phyloP scores from a whole-genome alignment of 2,888 invertebrate species.

The Dysmachus trigonus region DNA sequence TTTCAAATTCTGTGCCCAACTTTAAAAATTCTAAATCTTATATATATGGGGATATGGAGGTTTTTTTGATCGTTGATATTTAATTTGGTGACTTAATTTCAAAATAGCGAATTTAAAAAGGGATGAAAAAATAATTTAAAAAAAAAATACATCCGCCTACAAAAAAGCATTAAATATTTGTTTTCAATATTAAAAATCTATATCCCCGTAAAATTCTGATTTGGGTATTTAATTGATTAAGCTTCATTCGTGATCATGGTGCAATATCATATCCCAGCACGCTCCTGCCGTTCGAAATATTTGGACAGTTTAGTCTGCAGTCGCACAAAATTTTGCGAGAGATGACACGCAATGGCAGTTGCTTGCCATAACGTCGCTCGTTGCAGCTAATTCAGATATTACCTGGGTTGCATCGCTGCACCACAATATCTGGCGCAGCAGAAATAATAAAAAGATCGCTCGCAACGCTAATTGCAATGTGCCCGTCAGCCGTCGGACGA shows the following conservation, averaged over 20 bases:
- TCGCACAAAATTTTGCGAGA: background rate
- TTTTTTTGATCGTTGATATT: too few relatives aligned
- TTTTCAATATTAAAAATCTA: background rate
- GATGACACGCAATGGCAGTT: conserved; percentile 9
- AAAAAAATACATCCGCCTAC: too few relatives aligned
- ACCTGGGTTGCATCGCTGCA: background rate
- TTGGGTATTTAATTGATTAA: background rate
- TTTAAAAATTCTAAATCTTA: too few relatives aligned
- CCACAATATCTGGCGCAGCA: background rate
- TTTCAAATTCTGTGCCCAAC: too few relatives aligned
- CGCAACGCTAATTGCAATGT: background rate
- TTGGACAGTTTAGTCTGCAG: background rate
- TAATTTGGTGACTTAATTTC: too few relatives aligned
- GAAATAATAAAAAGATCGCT: background rate
- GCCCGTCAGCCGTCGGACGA: background rate
- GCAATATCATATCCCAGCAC: background rate
- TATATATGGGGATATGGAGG: too few relatives aligned
- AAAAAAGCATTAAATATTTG: too few relatives aligned
- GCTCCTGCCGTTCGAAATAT: background rate
- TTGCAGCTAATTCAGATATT: background rate
- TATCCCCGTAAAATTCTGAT: background rate
- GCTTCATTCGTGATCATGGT: background rate
- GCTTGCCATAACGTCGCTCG: background rate
- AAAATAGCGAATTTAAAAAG: too few relatives aligned
- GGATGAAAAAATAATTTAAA: too few relatives aligned